Evolutionary conservation across 1,140 invertebrate genomes (phyloP).

Genomic region (Zaprionus capensis): DNA sequence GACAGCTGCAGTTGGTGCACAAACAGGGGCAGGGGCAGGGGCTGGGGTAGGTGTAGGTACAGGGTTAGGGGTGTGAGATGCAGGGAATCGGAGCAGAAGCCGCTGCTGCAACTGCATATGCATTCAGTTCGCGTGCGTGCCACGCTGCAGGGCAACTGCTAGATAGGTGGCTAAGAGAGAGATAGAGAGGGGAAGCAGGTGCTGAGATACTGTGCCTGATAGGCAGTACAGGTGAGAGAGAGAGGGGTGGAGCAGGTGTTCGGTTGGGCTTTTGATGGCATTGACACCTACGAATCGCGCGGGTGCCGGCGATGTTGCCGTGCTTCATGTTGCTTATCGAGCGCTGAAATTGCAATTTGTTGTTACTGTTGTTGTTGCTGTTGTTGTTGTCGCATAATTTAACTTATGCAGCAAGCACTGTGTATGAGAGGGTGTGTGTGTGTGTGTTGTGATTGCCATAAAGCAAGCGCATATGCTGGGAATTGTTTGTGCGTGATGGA

Average conservation of each 20-base stretch:
- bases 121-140: slow-evolving; percentile 27
- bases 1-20: background rate
- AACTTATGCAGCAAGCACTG: slow-evolving; percentile 40
- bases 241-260: background rate
- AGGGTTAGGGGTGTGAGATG: background rate
- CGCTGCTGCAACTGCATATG: slow-evolving; percentile 7
- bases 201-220: background rate
- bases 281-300: slow-evolving; percentile 44
- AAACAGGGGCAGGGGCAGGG: background rate
- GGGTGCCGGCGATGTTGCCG: slow-evolving; percentile 19
- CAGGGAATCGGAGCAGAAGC: background rate
- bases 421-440: background rate
- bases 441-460: slow-evolving; percentile 65
- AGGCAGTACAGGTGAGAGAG: background rate
- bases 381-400: slow-evolving; percentile 53
- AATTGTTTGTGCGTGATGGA: slow-evolving; percentile 50
- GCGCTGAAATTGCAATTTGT: slow-evolving; percentile 64
- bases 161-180: background rate
- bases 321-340: slow-evolving; percentile 44
- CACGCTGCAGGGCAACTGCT: slow-evolving; percentile 11
- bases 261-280: slow-evolving; percentile 29
- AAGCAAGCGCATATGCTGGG: slow-evolving; percentile 64
- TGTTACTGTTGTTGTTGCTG: slow-evolving; percentile 33
- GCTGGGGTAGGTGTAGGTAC: background rate
- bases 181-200: background rate